These are phyloP conservation scores for Lordiphosa stackelbergi DNA, from an alignment of 1,140 invertebrate species.

Conservation along the genomic window DNA sequence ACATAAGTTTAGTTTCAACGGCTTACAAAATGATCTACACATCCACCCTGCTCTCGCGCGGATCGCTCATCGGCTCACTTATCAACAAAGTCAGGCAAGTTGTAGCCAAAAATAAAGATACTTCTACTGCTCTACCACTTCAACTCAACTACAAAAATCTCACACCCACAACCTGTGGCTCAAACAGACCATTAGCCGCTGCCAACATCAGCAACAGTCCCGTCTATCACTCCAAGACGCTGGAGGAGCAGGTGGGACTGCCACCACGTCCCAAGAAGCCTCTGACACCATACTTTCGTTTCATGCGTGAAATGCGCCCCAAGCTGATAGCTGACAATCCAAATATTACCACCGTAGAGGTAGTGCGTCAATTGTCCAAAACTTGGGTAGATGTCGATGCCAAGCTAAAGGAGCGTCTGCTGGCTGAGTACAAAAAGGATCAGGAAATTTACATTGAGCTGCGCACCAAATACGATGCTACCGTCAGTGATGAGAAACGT, in stretches of 20 bases:
- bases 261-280: constrained; percentile 79
- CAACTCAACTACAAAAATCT: constrained; percentile 43
- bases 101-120: constrained; percentile 57
- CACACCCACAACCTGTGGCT: constrained; percentile 36
- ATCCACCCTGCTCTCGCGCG: constrained; percentile 54
- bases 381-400: constrained; percentile 76
- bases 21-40: constrained; percentile 58
- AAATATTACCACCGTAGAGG: constrained; percentile 50
- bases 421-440: constrained; percentile 75
- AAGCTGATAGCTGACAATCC: constrained; percentile 76
- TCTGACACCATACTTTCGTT: constrained; percentile 77
- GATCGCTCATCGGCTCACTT: constrained; percentile 61
- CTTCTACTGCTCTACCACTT: constrained; percentile 16
- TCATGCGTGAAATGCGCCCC: constrained; percentile 62
- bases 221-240: constrained; percentile 45
- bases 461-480: constrained; percentile 76
- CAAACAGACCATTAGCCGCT: constrained; percentile 48
- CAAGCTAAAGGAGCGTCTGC: constrained; percentile 75
- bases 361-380: constrained; percentile 74
- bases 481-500: constrained; percentile 78
- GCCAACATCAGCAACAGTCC: constrained; percentile 55
- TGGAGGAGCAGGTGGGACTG: constrained; percentile 68
- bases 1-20: background rate
- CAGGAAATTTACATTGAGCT: constrained; percentile 75
- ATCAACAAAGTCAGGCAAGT: constrained; percentile 76